Percentiles rank a stretch among this genome's conserved stretches.
phyloP scores from a whole-genome alignment of 64 coral and sea anemone genomes.

The Montipora efflorescens region DNA sequence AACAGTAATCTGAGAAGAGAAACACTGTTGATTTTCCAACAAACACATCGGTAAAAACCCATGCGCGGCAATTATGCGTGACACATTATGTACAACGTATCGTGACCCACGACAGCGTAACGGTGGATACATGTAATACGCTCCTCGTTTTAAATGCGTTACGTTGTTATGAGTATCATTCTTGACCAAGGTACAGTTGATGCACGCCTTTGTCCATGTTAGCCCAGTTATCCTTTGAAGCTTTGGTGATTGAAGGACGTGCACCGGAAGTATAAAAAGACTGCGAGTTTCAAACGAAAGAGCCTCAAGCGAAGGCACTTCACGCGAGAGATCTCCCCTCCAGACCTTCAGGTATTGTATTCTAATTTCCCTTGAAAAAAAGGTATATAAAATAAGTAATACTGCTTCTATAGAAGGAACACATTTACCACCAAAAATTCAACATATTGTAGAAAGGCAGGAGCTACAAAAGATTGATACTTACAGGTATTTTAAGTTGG shows the following conservation, averaged over 20 bases:
- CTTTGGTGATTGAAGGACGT: not conserved
- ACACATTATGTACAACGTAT: conserved; percentile 1
- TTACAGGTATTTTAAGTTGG: conserved; percentile 39
- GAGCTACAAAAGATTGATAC: not conserved
- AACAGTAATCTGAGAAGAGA: conserved; percentile 18
- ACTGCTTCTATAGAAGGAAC: not conserved
- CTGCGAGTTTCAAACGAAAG: not conserved
- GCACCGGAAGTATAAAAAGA: not conserved
- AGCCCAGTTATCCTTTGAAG: conserved; percentile 42
- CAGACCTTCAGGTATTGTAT: conserved; percentile 39
- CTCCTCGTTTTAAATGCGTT: conserved; percentile 4
- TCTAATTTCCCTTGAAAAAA: conserved; percentile 38
- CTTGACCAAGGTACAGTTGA: conserved; percentile 37
- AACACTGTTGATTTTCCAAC: conserved; percentile 8
- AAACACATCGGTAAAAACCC: conserved; percentile 34
- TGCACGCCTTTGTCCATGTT: conserved; percentile 45
- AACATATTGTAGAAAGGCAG: too few species aligned
- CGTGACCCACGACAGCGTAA: conserved; percentile 54
- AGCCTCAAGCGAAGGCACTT: conserved; percentile 28
- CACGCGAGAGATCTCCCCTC: conserved; percentile 25
- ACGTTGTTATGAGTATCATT: conserved; percentile 23
- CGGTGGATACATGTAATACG: conserved; percentile 17
- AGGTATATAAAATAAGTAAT: not conserved
- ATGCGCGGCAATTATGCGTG: conserved; percentile 34
- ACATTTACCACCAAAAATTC: not conserved